Base-by-base conservation (phyloP, 2,113 vertebrate species). In the Psittacus erithacus region DNA sequence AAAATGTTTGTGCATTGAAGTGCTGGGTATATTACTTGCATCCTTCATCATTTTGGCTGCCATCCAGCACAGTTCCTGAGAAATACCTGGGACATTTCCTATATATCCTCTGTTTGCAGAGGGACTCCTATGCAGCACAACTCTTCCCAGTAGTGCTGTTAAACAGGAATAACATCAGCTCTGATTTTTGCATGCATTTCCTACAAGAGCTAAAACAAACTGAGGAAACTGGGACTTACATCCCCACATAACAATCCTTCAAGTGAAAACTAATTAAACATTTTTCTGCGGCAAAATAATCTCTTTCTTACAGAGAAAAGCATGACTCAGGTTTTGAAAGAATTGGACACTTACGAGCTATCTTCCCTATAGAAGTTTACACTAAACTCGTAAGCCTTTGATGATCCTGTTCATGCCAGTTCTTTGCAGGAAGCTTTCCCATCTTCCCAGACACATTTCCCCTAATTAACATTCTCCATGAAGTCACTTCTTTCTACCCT, bases 341-440 rank as follows among this genome's bases (percentile, higher is more conserved):
- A 77, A 47, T 3, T 29, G 44, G 69, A 79, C 44, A 46, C 50
- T 90, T 27, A 29, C 12, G 71, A 68, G 46, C 23, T 7, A 55
- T 10, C 47, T 84, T 89, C 67, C 44, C 38, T 74, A 10, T 23
- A 92, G 59, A 46, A 92, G 53, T 63, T 69, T 67, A 33, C 75
- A 25, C 70, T 85, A 73, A 83, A 85, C 74, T 73, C 49, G 25
- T 63, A 63, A 70, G 35, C 59, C 44, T 92, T 73, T 52, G 47
- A 76, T 38, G 20, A 57, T 41, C 49, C 47, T 33, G 49, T 49
- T 55, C 62, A 17, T 2, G 3, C 65, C 86, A 47, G 35, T 25
- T 82, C 44, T 73, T 73, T 77, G 49, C 88, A 95, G 92, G 91
- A 96, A 84, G 53, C 80, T 86, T 60, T 19, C 46, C 46, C 46